Conservation (phyloP, 2,888 invertebrate genomes). For the Euspilapteryx auroguttella region DNA sequence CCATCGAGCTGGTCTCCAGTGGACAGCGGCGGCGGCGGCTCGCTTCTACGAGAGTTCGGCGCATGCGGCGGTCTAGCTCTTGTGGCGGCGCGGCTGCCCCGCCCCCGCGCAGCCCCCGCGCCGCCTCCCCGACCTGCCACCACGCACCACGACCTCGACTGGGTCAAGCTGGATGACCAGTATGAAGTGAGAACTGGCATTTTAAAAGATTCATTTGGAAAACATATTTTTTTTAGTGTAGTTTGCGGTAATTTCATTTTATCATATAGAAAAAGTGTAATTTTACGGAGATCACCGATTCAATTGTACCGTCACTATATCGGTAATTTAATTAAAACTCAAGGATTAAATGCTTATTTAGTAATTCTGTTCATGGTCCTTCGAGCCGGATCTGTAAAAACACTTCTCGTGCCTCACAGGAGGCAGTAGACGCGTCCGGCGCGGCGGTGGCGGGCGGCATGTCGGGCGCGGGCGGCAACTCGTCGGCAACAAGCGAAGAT, state of each 20-base stretch:
- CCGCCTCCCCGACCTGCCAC: conserved; percentile 48
- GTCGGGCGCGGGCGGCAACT: conserved; percentile 20
- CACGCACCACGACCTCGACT: conserved; percentile 59
- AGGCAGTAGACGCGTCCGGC: conserved; percentile 29
- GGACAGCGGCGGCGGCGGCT: neutral
- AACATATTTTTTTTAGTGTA: no score
- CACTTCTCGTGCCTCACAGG: no score
- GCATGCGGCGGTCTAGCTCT: conserved; percentile 86
- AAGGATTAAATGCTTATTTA: no score
- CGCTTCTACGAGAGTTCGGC: conserved; percentile 81
- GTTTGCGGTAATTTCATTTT: no score
- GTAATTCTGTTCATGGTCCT: no score
- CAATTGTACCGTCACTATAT: no score
- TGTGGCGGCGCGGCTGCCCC: conserved; percentile 84
- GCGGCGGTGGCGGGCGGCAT: conserved; percentile 13
- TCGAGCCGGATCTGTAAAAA: no score
- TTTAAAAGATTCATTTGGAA: no score
- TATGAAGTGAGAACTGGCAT: conserved; percentile 39
- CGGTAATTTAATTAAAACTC: no score
- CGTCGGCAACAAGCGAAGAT: no score
- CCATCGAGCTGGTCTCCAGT: conserved; percentile 11
- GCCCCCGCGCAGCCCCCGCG: conserved; percentile 81
- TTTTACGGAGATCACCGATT: no score
- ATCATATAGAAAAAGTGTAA: no score
- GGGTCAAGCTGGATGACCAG: conserved; percentile 67